Percentiles rank a stretch among this genome's conserved stretches.
Evolutionary conservation across 2,888 invertebrate species (phyloP).

Genomic region (Electrophaes corylata): DNA sequence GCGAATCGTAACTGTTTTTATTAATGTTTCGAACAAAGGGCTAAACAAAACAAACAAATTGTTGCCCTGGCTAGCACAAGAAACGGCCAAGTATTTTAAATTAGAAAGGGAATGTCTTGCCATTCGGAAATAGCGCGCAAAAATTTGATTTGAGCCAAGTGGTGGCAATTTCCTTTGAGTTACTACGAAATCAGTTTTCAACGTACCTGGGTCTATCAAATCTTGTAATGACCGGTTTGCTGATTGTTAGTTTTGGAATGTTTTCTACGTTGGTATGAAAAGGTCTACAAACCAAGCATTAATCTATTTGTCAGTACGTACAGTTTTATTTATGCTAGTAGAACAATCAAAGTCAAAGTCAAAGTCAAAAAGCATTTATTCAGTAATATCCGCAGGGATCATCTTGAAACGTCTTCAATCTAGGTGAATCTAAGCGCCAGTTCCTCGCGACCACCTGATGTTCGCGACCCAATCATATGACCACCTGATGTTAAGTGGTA

Average conservation of each 20-base stretch:
- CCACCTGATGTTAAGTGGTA: too few relatives aligned
- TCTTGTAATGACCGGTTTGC: slow-evolving; percentile 17
- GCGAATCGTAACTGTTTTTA: slow-evolving; percentile 57
- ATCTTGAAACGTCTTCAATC: too few relatives aligned
- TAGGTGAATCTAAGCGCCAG: too few relatives aligned
- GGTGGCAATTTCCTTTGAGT: slow-evolving; percentile 38
- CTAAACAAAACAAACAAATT: slow-evolving; percentile 72
- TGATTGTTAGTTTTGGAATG: slow-evolving; percentile 21
- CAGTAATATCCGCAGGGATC: too few relatives aligned
- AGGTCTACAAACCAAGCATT: background rate
- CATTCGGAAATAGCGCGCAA: slow-evolving; percentile 47
- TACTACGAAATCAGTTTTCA: slow-evolving; percentile 36
- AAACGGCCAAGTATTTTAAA: slow-evolving; percentile 47
- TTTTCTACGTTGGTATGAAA: background rate
- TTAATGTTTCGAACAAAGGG: slow-evolving; percentile 65
- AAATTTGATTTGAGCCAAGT: slow-evolving; percentile 43
- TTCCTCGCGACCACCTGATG: too few relatives aligned
- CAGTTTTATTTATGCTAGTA: too few relatives aligned
- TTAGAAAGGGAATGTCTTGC: slow-evolving; percentile 51
- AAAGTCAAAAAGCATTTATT: too few relatives aligned
- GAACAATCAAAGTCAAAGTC: too few relatives aligned
- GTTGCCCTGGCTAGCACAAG: slow-evolving; percentile 53
- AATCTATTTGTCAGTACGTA: background rate
- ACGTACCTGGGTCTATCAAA: slow-evolving; percentile 21
- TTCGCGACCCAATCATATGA: too few relatives aligned